A percentile compares a stretch with the other conserved stretches of the same genome.
phyloP scores from a whole-genome alignment of 2,888 invertebrate genomes.

The Glyphotaelius pellucidus region DNA sequence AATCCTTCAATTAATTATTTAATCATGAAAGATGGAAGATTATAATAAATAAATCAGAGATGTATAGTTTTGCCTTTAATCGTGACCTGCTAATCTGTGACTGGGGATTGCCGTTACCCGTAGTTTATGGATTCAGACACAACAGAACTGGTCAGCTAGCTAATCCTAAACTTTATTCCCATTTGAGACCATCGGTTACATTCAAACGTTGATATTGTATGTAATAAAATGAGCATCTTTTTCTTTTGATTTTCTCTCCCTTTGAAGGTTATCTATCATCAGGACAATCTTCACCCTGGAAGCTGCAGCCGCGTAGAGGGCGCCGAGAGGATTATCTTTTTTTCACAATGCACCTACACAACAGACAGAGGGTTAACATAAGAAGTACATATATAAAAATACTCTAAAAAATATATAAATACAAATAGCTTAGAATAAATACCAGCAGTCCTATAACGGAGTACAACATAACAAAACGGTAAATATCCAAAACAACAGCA shows the following conservation, averaged over 20 bases:
- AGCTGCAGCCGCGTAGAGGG: neutral
- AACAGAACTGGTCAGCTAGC: neutral
- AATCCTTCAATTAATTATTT: neutral
- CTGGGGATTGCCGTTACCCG: neutral
- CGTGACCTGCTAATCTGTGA: constrained; percentile 2
- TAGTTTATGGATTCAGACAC: neutral
- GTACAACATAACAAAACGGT: too few species aligned
- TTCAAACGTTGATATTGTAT: neutral
- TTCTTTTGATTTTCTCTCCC: neutral
- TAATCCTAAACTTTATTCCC: neutral
- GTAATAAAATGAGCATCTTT: neutral
- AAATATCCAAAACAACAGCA: too few species aligned
- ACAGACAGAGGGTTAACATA: too few species aligned
- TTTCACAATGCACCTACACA: too few species aligned
- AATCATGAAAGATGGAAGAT: neutral
- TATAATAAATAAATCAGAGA: neutral
- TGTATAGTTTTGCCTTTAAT: neutral
- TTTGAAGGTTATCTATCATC: neutral
- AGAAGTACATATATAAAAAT: too few species aligned
- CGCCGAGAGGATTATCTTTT: too few species aligned
- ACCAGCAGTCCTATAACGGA: too few species aligned
- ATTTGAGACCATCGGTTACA: neutral
- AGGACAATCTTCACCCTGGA: neutral
- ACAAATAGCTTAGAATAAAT: too few species aligned
- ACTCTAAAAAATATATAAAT: too few species aligned